Base-by-base conservation (phyloP, 1,140 invertebrate species). In the Penaeus indicus region DNA sequence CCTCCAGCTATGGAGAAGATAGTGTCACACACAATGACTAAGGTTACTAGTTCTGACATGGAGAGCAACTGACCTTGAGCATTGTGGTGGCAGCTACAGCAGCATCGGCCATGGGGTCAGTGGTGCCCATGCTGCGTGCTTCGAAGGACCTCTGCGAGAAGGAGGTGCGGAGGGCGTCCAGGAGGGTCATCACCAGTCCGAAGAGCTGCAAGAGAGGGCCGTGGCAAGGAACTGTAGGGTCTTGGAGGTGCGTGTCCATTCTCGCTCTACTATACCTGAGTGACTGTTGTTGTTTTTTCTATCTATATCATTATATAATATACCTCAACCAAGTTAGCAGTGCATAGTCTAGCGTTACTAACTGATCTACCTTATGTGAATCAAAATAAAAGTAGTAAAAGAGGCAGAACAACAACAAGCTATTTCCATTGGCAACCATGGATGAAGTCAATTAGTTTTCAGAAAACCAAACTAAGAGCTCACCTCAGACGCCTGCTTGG, bases 401-500 rank as follows among this genome's bases (percentile, higher is more conserved):
- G 67, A 69, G 27, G 11, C 27, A 25, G 22, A n/a, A n/a, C n/a
- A n/a, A n/a, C n/a, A n/a, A 22, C 38, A 1, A 27, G 0, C 16
- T 4, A 25, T 75, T 75, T 25, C 25, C 1, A 18, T 69, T 27
- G 79, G 19, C 38, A 25, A 54, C 3, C 11, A 10, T 47, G 47
- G 54, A 80, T 80, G 32, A 0, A 25, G 11, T 81, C 11, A 42
- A 47, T 10, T 11, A 25, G 32, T 32, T 11, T 85, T 77, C 78
- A 22, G 61, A 86, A 77, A 32, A 54, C 3, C 7, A n/a, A 63
- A 16, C 63, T 5, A 25, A 54, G 25, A 10, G 32, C 84, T 86
- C 96, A 97, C 97, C 96, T 98, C 96, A 93, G 96, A 96, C 93
- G 97, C 96, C 94, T 98, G 97, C 94, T 97, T 97, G 94, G 96